Base-by-base conservation (phyloP, 2,797 vertebrate genomes). In the Ispidina picta region DNA sequence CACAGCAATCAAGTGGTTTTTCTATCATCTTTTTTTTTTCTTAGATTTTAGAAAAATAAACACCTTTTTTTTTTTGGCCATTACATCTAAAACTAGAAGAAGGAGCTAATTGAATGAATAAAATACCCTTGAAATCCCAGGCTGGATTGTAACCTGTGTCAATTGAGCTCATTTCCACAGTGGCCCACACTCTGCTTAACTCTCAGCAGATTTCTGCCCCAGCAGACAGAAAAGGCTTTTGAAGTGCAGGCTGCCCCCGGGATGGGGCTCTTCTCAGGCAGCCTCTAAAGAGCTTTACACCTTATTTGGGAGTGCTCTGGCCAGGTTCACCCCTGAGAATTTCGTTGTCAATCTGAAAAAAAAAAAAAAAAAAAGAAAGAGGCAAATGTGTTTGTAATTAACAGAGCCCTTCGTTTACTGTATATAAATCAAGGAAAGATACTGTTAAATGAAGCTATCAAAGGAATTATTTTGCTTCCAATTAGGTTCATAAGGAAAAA, bases 361-460 rank as follows among this genome's bases (percentile, higher is more conserved):
- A 35, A 35, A 35, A 35, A 37, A 37, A 37, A 35, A 37, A 37
- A 37, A 37, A 37, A 37, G 35, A 37, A 37, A 37, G 35, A 73
- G 41, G 44, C 29, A 69, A 88, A 90, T n/a, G 49, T 94, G 92
- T 68, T 94, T 88, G 75, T 60, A 86, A 94, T 94, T 96, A 94
- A 55, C 37, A 52, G 22, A 68, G 56, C 16, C 77, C 26, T 86
- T 86, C 37, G 26, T 70, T 79, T 90, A 88, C 88, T 92, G 94
- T 89, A 89, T 15, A 90, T 93, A 93, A 93, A 90, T 90, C 88
- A 95, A 52, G 35, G 58, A 88, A 88, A 94, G 88, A 93, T 95
- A 87, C 49, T 72, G 69, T 72, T 94, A 93, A 94, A 94, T 35
- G 78, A 96, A 94, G 69, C 72, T 86, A 92, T 70, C 84, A 91